Evolutionary conservation across 2,797 vertebrate species (phyloP).

Genomic region (Acipenser ruthenus): DNA sequence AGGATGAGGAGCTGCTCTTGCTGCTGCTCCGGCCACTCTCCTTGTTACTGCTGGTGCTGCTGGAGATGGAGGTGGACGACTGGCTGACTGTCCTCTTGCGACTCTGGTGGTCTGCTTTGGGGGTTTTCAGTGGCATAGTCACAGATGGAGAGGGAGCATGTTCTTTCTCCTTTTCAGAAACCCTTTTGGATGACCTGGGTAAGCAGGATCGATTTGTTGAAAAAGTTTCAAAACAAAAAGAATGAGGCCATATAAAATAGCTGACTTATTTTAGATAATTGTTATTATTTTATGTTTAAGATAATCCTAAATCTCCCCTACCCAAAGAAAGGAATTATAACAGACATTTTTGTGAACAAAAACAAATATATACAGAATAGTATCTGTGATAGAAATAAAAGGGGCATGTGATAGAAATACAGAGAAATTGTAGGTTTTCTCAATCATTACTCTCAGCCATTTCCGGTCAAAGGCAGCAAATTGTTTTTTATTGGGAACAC

Average conservation of each 20-base stretch:
- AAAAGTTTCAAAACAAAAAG: no score
- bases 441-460: no score
- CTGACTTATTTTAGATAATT: no score
- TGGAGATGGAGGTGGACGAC: slow-evolving; percentile 80
- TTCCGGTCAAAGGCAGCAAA: no score
- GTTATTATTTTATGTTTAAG: no score
- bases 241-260: no score
- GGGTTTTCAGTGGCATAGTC: slow-evolving; percentile 69
- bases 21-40: slow-evolving; percentile 61
- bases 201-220: neutral
- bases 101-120: slow-evolving; percentile 77
- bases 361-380: no score
- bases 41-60: slow-evolving; percentile 68
- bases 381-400: neutral
- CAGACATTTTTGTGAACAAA: no score
- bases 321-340: no score
- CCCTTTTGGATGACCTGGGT: slow-evolving; percentile 73
- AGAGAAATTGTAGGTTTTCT: no score
- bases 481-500: neutral
- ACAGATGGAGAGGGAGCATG: slow-evolving; percentile 83
- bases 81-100: slow-evolving; percentile 88
- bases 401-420: neutral
- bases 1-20: slow-evolving; percentile 66
- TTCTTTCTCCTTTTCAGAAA: slow-evolving; percentile 84
- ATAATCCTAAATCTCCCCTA: no score